phyloP scores from a whole-genome alignment of 2,888 invertebrate species.

The Pollenia angustigena region DNA sequence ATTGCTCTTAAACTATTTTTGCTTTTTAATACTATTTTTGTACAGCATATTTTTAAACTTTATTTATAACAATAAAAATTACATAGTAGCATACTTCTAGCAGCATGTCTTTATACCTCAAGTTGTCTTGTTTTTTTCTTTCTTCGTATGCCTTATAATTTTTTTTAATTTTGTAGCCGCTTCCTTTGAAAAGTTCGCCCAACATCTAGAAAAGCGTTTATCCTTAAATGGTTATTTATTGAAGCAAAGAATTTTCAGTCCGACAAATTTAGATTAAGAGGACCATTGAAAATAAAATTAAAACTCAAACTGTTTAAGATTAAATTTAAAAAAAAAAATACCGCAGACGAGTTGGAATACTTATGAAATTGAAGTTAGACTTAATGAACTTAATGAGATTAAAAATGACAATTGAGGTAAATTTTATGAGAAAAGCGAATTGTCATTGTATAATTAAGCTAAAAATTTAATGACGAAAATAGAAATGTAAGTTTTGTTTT shows the following conservation, averaged over 20 bases:
- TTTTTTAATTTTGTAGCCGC: not conserved
- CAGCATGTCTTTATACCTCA: not conserved
- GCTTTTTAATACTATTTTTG: not conserved
- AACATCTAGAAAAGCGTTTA: constrained; percentile 12
- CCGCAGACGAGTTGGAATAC: not conserved
- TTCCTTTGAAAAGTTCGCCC: constrained; percentile 11
- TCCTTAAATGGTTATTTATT: constrained; percentile 19
- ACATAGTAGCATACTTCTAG: not conserved
- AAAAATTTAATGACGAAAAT: no score
- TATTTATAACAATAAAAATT: constrained; percentile 17
- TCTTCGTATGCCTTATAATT: not conserved
- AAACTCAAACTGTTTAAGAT: constrained; percentile 14
- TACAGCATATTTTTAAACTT: constrained; percentile 23
- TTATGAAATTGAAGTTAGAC: not conserved
- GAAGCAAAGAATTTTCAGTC: constrained; percentile 41
- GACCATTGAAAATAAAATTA: constrained; percentile 28
- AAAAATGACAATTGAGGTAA: no score
- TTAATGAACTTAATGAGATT: not conserved
- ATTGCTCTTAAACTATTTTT: no score
- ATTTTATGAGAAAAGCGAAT: no score
- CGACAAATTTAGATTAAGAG: constrained; percentile 24
- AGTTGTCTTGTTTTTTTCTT: not conserved
- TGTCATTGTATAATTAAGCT: no score
- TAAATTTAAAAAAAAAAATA: not conserved
- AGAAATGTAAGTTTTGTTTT: no score